Conservation (phyloP, 2,797 vertebrate species). For the Euthynnus affinis region DNA sequence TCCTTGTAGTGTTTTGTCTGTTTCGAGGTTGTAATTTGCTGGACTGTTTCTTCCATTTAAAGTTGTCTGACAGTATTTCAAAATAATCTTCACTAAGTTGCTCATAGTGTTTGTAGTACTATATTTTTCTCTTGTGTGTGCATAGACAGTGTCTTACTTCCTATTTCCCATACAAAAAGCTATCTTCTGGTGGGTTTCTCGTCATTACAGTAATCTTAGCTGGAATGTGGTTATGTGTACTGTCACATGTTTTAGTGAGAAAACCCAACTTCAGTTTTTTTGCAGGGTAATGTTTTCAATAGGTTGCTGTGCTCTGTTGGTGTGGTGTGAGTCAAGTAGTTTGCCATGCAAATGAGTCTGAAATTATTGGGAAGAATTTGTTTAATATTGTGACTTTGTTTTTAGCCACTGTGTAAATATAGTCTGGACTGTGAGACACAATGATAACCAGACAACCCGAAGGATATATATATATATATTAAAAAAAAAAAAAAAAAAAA, state of each 20-base stretch:
- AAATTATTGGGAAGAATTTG: conserved; percentile 35
- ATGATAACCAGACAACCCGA: conserved; percentile 23
- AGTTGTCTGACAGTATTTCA: neutral
- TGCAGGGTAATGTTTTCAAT: neutral
- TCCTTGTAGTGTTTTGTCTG: neutral
- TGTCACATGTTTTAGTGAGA: conserved; percentile 12
- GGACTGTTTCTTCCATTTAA: neutral
- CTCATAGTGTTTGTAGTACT: neutral
- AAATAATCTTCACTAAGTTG: neutral
- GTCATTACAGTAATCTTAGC: conserved; percentile 8
- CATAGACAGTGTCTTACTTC: conserved; percentile 36
- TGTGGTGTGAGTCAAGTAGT: conserved; percentile 5
- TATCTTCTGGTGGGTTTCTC: conserved; percentile 3
- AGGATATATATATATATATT: conserved; percentile 17
- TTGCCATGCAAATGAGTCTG: conserved; percentile 51
- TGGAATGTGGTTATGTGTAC: conserved; percentile 10
- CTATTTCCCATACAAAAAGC: conserved; percentile 42
- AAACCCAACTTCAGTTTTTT: conserved; percentile 1
- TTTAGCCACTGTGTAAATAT: conserved; percentile 21
- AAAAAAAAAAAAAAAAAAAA: conserved; percentile 16
- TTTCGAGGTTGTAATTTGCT: neutral
- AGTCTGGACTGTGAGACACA: conserved; percentile 3
- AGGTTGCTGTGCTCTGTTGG: neutral
- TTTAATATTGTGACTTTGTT: conserved; percentile 16
- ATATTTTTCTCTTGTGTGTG: neutral